Base-by-base conservation (phyloP, 2,888 invertebrate species). In the Sminthurinus aureus region DNA sequence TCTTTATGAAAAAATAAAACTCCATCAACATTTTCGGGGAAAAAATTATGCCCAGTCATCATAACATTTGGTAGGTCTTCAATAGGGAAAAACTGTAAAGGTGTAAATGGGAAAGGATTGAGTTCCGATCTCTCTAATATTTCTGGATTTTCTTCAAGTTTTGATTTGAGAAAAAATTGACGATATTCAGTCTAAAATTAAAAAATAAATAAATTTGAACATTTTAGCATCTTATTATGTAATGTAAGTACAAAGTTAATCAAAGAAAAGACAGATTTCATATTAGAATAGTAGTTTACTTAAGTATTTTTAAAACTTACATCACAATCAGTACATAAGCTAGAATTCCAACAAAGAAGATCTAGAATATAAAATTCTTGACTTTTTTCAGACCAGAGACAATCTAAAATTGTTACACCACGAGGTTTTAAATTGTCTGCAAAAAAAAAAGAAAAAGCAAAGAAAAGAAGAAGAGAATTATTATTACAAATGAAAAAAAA, bases 1-100 rank as follows among this genome's bases (percentile, higher is more conserved):
- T 93, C 92, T 89, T 94, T 95, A 90, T 98, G 97, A 90, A 95
- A 99, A 91, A 99, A 98, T 81, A 98, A 91, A 66, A 98, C 90
- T 0, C 99, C 99, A 90, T 98, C 98, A 81, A 97, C 90, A 78
- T 90, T 87, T 0, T 87, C 87, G 11, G 85, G 84, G 82, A 88
- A 87, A 13, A 71, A 76, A 9, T 82, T 77, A 13, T 83, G 66
- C 2, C 82, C 69, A 22, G 83, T 66, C 22, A 77, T 82, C 82
- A 87, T 80, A 13, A 85, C 80, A 51, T 74, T 24, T 58, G 81
- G 64, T 64, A 86, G 81, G 66, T 89, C 88, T 86, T 90, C 91
- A 13, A 89, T 89, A 4, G 91, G 91, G 84, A 89, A 90, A 79
- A 66, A 85, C 0, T 85, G 86, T 15, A 88, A 81, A 0, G 86